A percentile compares a stretch with the other conserved stretches of the same genome.
phyloP scores from a whole-genome alignment of 2,888 invertebrate species.

The Caenorhabditis sp. region DNA sequence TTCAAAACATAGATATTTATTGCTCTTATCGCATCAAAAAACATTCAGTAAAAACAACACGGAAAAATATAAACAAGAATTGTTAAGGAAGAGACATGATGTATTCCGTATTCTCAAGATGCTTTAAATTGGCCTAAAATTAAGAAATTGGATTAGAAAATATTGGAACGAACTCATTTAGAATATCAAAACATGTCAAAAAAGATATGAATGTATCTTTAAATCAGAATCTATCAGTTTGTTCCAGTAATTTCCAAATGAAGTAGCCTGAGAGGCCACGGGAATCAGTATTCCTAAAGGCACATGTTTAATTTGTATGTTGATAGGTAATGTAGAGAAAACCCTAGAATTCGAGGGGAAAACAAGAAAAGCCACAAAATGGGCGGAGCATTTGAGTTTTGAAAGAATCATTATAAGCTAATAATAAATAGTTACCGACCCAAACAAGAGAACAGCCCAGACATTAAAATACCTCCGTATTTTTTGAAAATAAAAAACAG shows the following conservation, averaged over 20 bases:
- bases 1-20: too few relatives aligned
- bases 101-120: too few relatives aligned
- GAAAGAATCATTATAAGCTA: background rate
- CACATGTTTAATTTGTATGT: background rate
- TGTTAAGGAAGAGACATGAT: too few relatives aligned
- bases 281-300: background rate
- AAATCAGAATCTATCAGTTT: background rate
- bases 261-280: background rate
- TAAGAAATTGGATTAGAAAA: too few relatives aligned
- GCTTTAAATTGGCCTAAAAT: too few relatives aligned
- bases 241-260: background rate
- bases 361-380: background rate
- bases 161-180: too few relatives aligned
- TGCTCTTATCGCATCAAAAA: too few relatives aligned
- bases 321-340: background rate
- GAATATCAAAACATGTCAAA: too few relatives aligned
- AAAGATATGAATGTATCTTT: too few relatives aligned
- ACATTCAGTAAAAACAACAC: too few relatives aligned
- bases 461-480: constrained; percentile 41
- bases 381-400: background rate
- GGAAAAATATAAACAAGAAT: too few relatives aligned
- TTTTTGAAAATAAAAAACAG: constrained; percentile 17
- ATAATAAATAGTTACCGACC: constrained; percentile 9
- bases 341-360: constrained; percentile 1
- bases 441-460: constrained; percentile 39